Percentiles rank a stretch among this genome's conserved stretches.
phyloP scores from a whole-genome alignment of 2,888 invertebrate species.

The Leptothorax acervorum region DNA sequence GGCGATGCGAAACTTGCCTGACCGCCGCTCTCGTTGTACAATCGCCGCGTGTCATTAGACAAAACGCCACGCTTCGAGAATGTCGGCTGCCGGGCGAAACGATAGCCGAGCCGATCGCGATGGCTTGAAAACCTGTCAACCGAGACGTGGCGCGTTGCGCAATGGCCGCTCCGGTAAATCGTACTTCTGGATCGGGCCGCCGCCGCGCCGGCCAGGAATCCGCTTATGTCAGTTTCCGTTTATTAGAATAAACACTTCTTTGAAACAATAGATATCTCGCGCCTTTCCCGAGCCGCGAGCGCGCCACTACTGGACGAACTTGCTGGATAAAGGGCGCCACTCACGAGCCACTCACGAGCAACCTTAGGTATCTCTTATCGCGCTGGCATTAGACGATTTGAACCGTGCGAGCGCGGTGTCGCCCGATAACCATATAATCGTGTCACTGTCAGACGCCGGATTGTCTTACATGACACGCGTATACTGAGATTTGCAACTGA shows the following conservation, averaged over 20 bases:
- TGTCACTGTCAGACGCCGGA: background rate
- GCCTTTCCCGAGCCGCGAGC: background rate
- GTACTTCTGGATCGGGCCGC: slow-evolving; percentile 48
- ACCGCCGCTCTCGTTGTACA: slow-evolving; percentile 59
- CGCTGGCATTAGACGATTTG: background rate
- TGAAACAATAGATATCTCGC: slow-evolving; percentile 54
- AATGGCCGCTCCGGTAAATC: slow-evolving; percentile 68
- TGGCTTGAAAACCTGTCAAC: slow-evolving; percentile 75
- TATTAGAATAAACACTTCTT: slow-evolving; percentile 68
- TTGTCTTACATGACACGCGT: slow-evolving; percentile 15
- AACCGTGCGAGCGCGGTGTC: background rate
- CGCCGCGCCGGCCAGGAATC: slow-evolving; percentile 57
- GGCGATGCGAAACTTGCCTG: slow-evolving; percentile 49
- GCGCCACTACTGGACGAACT: background rate
- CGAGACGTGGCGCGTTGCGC: slow-evolving; percentile 70
- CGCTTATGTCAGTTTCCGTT: slow-evolving; percentile 73
- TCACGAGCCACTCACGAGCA: no score
- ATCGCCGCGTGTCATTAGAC: slow-evolving; percentile 69
- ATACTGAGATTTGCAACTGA: slow-evolving; percentile 22
- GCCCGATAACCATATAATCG: slow-evolving; percentile 15
- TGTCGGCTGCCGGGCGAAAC: slow-evolving; percentile 66
- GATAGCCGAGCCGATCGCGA: slow-evolving; percentile 58
- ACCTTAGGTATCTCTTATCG: background rate
- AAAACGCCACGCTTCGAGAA: slow-evolving; percentile 43
- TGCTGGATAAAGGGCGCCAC: background rate